Evolutionary conservation across 2,888 invertebrate genomes (phyloP).

Genomic region (Mactromeris polynyma): DNA sequence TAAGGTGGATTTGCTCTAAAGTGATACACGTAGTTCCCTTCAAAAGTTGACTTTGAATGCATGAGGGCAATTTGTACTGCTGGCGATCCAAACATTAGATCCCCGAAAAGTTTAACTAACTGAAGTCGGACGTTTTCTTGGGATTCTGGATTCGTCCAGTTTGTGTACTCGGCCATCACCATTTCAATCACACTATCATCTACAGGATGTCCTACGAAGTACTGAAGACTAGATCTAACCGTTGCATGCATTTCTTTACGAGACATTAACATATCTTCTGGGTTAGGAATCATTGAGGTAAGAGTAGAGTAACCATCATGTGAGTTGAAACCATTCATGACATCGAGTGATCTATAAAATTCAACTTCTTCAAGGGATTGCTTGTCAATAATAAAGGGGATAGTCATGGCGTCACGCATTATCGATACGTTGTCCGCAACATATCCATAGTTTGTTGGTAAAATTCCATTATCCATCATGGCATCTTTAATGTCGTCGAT

Average conservation of each 20-base stretch:
- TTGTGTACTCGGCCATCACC: background rate
- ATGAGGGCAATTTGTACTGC: background rate
- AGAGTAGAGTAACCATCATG: conserved; percentile 18
- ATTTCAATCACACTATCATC: background rate
- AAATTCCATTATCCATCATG: background rate
- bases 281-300: background rate
- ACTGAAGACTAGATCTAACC: background rate
- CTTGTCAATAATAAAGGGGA: background rate
- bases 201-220: background rate
- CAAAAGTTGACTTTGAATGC: background rate
- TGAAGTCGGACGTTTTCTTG: too few relatives aligned
- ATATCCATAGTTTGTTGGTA: background rate
- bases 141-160: conserved; percentile 3
- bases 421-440: conserved; percentile 31
- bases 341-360: conserved; percentile 42
- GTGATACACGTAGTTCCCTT: background rate
- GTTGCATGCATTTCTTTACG: background rate
- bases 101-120: background rate
- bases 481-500: background rate
- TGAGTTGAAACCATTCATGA: conserved; percentile 39
- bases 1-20: background rate
- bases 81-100: background rate
- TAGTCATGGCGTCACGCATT: background rate
- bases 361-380: conserved; percentile 29
- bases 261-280: background rate